Evolutionary conservation across 2,113 vertebrate species (phyloP).

Genomic region (Psittacara wagleri): DNA sequence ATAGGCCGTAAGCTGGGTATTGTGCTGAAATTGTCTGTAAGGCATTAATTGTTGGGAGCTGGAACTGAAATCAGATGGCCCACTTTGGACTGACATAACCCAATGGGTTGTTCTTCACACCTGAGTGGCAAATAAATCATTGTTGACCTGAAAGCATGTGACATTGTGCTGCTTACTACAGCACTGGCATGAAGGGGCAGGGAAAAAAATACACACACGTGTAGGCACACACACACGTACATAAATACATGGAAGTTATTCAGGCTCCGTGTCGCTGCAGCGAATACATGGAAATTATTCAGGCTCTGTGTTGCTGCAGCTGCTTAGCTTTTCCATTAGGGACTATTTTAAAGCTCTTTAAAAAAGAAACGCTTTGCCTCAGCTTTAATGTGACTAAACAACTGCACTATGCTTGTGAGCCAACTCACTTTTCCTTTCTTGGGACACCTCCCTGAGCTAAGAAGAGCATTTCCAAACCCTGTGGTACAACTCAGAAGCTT

Average conservation of each 20-base stretch:
- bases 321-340: conserved; percentile 44
- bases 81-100: not conserved
- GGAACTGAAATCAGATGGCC: conserved; percentile 35
- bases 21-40: not conserved
- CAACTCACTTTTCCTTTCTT: not conserved
- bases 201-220: not conserved
- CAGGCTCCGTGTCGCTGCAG: not conserved
- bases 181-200: fast-evolving
- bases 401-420: not conserved
- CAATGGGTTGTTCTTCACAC: not conserved
- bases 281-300: conserved; percentile 40
- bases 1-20: not conserved
- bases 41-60: conserved; percentile 34
- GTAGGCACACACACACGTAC: not conserved
- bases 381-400: not conserved
- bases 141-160: not conserved
- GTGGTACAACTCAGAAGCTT: not conserved
- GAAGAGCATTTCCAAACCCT: not conserved
- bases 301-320: conserved; percentile 49
- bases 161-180: not conserved
- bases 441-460: not conserved
- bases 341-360: conserved; percentile 41
- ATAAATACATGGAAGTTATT: conserved; percentile 29
- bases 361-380: conserved; percentile 19
- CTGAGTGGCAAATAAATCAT: conserved; percentile 8